Evolutionary conservation across 2,797 vertebrate species (phyloP).

Genomic region (Moxostoma hubbsi): DNA sequence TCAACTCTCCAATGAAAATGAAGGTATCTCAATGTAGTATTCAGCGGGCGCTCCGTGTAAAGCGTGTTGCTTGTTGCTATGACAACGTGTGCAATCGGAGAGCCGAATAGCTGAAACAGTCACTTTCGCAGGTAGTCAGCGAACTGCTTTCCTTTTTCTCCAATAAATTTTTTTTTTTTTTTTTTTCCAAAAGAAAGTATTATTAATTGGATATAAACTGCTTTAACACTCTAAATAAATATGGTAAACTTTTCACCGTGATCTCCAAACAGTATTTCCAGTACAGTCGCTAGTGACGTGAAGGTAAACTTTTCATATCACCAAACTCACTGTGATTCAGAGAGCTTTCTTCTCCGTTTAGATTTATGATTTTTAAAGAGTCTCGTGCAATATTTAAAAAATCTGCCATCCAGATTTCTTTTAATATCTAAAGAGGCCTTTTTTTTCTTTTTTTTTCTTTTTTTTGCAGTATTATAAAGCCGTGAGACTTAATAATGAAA

Average conservation of each 20-base stretch:
- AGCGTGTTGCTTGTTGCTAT: conserved; percentile 23
- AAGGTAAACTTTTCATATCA: too few relatives aligned
- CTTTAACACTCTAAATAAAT: too few relatives aligned
- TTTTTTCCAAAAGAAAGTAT: neutral
- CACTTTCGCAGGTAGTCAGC: neutral
- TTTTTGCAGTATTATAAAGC: too few relatives aligned
- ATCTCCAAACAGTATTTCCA: too few relatives aligned
- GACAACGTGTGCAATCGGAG: neutral
- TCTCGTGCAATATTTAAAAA: neutral
- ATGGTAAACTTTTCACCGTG: neutral
- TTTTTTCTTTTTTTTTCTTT: too few relatives aligned
- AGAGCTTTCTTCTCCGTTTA: neutral
- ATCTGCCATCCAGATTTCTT: too few relatives aligned
- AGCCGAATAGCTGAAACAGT: neutral
- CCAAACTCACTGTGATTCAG: neutral
- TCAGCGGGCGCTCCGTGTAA: too few relatives aligned
- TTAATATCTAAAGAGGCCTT: too few relatives aligned
- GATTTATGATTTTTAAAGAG: neutral
- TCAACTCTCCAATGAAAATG: too few relatives aligned
- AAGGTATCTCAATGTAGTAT: too few relatives aligned
- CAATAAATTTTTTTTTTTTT: neutral
- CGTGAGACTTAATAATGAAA: neutral
- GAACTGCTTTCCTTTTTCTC: neutral
- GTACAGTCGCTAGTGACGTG: too few relatives aligned
- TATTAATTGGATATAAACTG: neutral